Evolutionary conservation across 2,797 vertebrate species (phyloP).

Genomic region (Bradypus variegatus): DNA sequence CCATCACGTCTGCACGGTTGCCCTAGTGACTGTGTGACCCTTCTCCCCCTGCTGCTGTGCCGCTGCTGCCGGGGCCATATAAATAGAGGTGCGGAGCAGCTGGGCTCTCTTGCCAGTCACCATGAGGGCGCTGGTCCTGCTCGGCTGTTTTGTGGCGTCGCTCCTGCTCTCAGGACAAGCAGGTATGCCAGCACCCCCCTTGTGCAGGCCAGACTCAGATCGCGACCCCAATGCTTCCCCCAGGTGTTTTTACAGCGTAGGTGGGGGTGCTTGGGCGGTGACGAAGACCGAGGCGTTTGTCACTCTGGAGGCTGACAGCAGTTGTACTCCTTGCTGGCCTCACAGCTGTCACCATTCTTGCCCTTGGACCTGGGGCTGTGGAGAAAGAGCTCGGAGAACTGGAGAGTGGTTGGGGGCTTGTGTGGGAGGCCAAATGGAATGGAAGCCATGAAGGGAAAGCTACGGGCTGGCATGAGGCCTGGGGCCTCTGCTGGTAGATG

Average conservation of each 20-base stretch:
- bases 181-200: constrained; percentile 78
- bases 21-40: constrained; percentile 78
- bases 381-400: neutral
- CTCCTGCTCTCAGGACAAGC: constrained; percentile 85
- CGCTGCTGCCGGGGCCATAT: constrained; percentile 56
- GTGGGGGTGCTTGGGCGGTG: neutral
- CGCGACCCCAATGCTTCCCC: neutral
- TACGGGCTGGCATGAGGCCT: neutral
- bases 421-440: neutral
- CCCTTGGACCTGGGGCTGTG: neutral
- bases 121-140: constrained; percentile 91
- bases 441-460: neutral
- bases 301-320: neutral
- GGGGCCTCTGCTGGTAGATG: neutral
- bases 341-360: neutral
- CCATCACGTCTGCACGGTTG: constrained; percentile 60
- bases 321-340: neutral
- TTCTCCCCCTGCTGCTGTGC: constrained; percentile 72
- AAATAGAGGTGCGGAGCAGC: constrained; percentile 86
- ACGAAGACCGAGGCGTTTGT: neutral
- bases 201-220: neutral
- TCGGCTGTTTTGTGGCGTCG: constrained; percentile 87
- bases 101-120: constrained; percentile 92
- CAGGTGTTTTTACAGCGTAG: neutral
- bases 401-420: neutral